Evolutionary conservation across 2,888 invertebrate genomes (phyloP).

Genomic region (Achlya flavicornis): DNA sequence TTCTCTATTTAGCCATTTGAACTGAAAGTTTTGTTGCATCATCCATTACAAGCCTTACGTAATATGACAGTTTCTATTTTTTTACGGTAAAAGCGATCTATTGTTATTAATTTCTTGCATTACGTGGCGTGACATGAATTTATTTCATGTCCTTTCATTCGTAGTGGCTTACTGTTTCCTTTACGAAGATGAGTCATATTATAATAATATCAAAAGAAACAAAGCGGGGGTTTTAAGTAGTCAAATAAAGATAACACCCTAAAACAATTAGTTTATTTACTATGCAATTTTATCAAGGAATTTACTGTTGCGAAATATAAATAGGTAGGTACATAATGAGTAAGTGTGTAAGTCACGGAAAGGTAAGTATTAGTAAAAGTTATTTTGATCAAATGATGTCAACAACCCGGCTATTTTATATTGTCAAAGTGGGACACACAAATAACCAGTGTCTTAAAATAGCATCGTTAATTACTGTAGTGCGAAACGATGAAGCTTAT

Average conservation of each 20-base stretch:
- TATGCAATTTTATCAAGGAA: no score
- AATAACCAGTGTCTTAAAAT: constrained; percentile 64
- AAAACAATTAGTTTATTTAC: no score
- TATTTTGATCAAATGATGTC: background rate
- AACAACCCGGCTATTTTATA: constrained; percentile 17
- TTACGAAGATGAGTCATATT: background rate
- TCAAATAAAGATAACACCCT: background rate
- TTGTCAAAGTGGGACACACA: constrained; percentile 58
- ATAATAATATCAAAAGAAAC: background rate
- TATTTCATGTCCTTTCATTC: background rate
- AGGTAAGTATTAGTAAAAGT: background rate
- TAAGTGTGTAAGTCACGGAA: no score
- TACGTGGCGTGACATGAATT: background rate
- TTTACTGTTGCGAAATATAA: no score
- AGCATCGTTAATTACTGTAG: constrained; percentile 59
- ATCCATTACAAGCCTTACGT: constrained; percentile 36
- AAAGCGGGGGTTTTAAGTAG: background rate
- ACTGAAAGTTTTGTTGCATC: constrained; percentile 36
- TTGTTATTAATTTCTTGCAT: constrained; percentile 6
- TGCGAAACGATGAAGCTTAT: constrained; percentile 64
- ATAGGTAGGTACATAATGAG: no score
- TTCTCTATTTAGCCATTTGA: constrained; percentile 27
- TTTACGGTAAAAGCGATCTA: constrained; percentile 25
- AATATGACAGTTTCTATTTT: constrained; percentile 32
- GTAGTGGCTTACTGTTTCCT: background rate